Base-by-base conservation (phyloP, 2,888 invertebrate genomes). In the Nycteola revayana region DNA sequence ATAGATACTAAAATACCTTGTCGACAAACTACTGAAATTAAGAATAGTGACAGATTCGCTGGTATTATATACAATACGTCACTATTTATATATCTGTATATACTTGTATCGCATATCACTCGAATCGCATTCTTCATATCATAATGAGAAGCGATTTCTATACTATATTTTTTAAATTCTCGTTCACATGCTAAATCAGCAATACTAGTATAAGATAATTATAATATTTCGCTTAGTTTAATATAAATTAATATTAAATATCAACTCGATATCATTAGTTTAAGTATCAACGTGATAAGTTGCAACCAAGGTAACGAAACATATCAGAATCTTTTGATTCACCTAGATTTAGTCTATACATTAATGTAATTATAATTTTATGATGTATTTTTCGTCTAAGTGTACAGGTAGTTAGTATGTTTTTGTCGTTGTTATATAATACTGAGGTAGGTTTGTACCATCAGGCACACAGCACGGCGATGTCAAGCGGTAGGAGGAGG, bases 241-340 rank as follows among this genome's bases (percentile, higher is more conserved):
- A 60, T 64, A 72, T 66, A 61, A 56, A 73, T 75, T 54, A 77
- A 83, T 78, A 60, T 52, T 57, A 49, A 40, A 66, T 69, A 76
- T 73, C 75, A 80, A 79, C 75, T 75, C 79, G 73, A 50, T 45
- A 36, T 57, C 36, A 38, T 36, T 46, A 52, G 47, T 20, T 7
- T 63, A 69, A 60, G 54, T 59, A 75, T 52, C 88, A 88, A 87
- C 88, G 89, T 89, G 89, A 89, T 89, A 87, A 85, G 89, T 89
- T 89, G 89, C 92, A 92, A 92, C 92, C 92, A 91, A 92, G 91
- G 91, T 92, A 92, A 92, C 90, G 89, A 91, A 88, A 92, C 92
- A 92, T 92, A 92, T 92, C 92, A 92, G 92, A 90, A 90, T 91
- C 91, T 87, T 78, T 86, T 91, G 91, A 89, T 91, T 91, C 92